Percentiles rank a stretch among this genome's conserved stretches.
Conservation (phyloP, 2,113 vertebrate genomes). For the Cranoglanis bouderius region DNA sequence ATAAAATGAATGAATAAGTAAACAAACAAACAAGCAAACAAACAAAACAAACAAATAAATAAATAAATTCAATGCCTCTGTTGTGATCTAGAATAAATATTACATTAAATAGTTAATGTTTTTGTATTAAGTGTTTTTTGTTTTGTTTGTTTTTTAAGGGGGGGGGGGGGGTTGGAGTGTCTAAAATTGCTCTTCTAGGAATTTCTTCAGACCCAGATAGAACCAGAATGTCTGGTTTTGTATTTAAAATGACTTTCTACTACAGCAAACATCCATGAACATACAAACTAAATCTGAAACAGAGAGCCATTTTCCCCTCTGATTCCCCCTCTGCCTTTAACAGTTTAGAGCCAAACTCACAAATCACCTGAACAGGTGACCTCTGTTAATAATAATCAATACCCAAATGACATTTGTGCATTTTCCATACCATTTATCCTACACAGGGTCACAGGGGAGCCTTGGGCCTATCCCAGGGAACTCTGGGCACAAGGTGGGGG, state of each 20-base stretch:
- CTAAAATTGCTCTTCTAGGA: neutral
- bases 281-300: neutral
- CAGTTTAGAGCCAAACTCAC: neutral
- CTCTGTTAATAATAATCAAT: neutral
- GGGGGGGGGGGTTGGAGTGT: too few species aligned
- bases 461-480: too few species aligned
- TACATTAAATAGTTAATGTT: neutral
- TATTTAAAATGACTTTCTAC: neutral
- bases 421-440: too few species aligned
- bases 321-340: neutral
- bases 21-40: neutral
- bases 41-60: neutral
- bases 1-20: neutral
- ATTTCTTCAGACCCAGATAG: neutral
- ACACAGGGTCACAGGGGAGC: too few species aligned
- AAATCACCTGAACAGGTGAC: neutral
- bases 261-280: neutral
- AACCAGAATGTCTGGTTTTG: neutral
- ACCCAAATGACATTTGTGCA: neutral
- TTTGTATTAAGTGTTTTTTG: neutral
- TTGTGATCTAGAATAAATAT: neutral
- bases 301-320: neutral
- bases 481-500: too few species aligned
- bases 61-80: neutral
- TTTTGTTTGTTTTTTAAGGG: too few species aligned